Conservation (phyloP, 1,140 invertebrate genomes). For the Camponotus pennsylvanicus region DNA sequence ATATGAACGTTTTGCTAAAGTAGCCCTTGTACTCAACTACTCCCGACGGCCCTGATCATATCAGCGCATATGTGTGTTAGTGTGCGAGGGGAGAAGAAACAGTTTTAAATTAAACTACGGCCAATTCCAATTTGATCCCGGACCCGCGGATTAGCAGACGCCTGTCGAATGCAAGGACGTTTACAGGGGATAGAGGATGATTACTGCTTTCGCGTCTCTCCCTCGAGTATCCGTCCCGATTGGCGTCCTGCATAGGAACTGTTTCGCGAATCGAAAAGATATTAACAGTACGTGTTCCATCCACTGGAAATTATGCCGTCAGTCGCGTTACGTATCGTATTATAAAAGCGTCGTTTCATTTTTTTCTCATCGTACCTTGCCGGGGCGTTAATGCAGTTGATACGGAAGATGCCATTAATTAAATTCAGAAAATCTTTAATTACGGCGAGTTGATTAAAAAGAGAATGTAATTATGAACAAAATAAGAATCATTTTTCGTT, state of each 20-base stretch:
- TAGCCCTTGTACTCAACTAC: background rate
- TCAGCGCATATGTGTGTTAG: background rate
- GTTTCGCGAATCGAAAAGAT: constrained; percentile 43
- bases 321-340: constrained; percentile 29
- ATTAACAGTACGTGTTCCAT: constrained; percentile 24
- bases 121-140: constrained; percentile 78
- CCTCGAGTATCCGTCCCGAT: constrained; percentile 3
- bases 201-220: constrained; percentile 20
- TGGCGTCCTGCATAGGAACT: constrained; percentile 21
- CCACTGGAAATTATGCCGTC: constrained; percentile 58
- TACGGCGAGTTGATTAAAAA: constrained; percentile 42
- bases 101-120: constrained; percentile 78
- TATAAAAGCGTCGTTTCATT: constrained; percentile 30
- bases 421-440: constrained; percentile 67
- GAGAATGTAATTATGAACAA: constrained; percentile 31
- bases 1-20: background rate
- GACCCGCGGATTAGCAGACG: constrained; percentile 70
- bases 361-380: constrained; percentile 26
- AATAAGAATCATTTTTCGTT: constrained; percentile 44
- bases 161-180: constrained; percentile 65
- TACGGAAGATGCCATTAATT: constrained; percentile 63
- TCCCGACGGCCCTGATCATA: constrained; percentile 15
- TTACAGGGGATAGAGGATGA: constrained; percentile 46
- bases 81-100: constrained; percentile 60
- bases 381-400: constrained; percentile 19